These are phyloP conservation scores for Drosophila nigricruria DNA, from an alignment of 2,888 invertebrate genomes.

Conservation along the genomic window DNA sequence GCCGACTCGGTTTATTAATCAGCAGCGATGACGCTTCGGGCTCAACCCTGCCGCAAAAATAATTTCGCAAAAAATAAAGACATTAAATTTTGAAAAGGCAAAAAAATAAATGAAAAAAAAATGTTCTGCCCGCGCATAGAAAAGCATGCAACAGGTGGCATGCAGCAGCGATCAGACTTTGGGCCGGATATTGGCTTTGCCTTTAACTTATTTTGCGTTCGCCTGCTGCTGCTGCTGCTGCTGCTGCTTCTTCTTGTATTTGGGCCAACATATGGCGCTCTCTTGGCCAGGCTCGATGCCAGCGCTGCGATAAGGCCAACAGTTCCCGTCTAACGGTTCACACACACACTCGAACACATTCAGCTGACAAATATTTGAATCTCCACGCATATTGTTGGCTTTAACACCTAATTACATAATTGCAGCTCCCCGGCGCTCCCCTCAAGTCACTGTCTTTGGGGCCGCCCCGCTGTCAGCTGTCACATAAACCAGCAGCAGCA, in stretches of 20 bases:
- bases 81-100: conserved; percentile 44
- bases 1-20: conserved; percentile 64
- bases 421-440: conserved; percentile 27
- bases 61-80: conserved; percentile 31
- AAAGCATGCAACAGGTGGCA: conserved; percentile 72
- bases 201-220: conserved; percentile 2
- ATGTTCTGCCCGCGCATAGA: conserved; percentile 66
- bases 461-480: conserved; percentile 50
- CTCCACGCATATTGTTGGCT: conserved; percentile 53
- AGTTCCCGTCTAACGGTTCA: conserved; percentile 32
- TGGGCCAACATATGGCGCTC: conserved; percentile 35
- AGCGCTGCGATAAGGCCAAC: conserved; percentile 50
- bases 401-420: conserved; percentile 78
- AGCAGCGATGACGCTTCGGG: conserved; percentile 38
- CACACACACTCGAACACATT: neutral
- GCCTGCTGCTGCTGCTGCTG: neutral
- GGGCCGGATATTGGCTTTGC: conserved; percentile 66
- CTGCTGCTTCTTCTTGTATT: conserved; percentile 32
- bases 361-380: conserved; percentile 36
- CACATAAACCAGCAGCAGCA: conserved; percentile 68
- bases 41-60: conserved; percentile 37
- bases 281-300: conserved; percentile 50
- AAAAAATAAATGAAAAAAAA: conserved; percentile 18
- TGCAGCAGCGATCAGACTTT: conserved; percentile 31
- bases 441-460: neutral